Evolutionary conservation across 1,140 invertebrate species (phyloP).

Genomic region (Macrocentrus cingulum): DNA sequence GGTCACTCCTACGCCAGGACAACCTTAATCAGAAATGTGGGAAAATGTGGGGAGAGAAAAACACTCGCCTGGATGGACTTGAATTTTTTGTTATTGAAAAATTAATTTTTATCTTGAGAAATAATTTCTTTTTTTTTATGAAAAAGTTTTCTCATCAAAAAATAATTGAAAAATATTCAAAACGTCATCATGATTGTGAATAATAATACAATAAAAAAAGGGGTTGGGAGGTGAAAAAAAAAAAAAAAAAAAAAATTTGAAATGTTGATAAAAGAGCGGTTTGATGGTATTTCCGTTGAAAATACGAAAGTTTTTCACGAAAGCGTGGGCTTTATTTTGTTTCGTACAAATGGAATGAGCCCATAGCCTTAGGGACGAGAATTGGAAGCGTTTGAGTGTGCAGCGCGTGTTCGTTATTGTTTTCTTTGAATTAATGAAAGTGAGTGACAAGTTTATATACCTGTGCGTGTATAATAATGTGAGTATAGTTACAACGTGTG

Average conservation of each 20-base stretch:
- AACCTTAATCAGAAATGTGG: too few species aligned
- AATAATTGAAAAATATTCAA: not conserved
- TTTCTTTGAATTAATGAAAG: slow-evolving; percentile 29
- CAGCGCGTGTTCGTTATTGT: slow-evolving; percentile 19
- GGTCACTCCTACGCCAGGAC: too few species aligned
- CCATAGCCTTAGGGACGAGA: slow-evolving; percentile 20
- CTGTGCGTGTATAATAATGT: not conserved
- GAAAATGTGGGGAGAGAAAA: too few species aligned
- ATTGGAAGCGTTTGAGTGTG: slow-evolving; percentile 2
- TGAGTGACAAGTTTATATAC: slow-evolving; percentile 8
- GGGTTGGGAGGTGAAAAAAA: not conserved
- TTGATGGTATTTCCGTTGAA: slow-evolving; percentile 7
- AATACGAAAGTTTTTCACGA: slow-evolving; percentile 18
- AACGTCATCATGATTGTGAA: not conserved
- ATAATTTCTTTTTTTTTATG: too few species aligned
- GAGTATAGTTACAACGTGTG: not conserved
- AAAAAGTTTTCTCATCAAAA: too few species aligned
- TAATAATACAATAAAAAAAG: not conserved
- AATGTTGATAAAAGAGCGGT: not conserved
- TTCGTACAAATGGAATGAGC: slow-evolving; percentile 8
- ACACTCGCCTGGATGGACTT: too few species aligned
- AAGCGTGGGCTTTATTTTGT: slow-evolving; percentile 15
- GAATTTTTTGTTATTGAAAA: too few species aligned
- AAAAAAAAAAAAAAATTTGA: not conserved
- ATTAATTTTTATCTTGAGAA: not conserved